Evolutionary conservation across 1,140 invertebrate species (phyloP).

Genomic region (Zaprionus africanus): DNA sequence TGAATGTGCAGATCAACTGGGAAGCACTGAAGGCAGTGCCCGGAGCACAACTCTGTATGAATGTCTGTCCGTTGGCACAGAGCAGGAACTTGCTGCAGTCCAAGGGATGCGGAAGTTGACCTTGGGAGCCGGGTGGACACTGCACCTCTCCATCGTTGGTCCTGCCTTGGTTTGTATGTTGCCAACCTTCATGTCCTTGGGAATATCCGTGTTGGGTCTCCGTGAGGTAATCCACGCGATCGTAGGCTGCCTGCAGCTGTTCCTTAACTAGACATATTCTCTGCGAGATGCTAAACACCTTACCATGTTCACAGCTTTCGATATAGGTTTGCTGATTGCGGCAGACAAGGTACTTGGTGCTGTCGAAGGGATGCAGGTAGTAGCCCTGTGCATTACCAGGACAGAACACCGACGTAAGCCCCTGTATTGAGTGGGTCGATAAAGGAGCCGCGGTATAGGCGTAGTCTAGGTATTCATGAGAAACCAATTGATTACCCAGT

Average conservation of each 20-base stretch:
- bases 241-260: conserved; percentile 47
- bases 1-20: conserved; percentile 87
- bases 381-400: conserved; percentile 83
- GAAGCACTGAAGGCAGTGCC: conserved; percentile 88
- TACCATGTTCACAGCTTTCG: conserved; percentile 85
- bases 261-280: conserved; percentile 48
- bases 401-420: conserved; percentile 52
- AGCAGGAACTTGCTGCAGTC: conserved; percentile 89
- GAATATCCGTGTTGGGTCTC: conserved; percentile 51
- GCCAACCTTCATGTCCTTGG: conserved; percentile 3
- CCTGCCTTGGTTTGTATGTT: not conserved
- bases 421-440: conserved; percentile 40
- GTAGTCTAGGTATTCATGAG: conserved; percentile 58
- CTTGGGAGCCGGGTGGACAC: conserved; percentile 67
- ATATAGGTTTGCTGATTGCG: conserved; percentile 85
- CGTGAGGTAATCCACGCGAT: conserved; percentile 63
- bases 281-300: conserved; percentile 70
- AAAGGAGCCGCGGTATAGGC: conserved; percentile 30
- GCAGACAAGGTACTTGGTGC: conserved; percentile 88
- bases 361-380: conserved; percentile 87
- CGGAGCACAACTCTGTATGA: conserved; percentile 87
- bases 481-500: conserved; percentile 13
- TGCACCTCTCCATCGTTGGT: not conserved
- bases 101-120: conserved; percentile 86
- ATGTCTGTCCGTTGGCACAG: conserved; percentile 87